Base-by-base conservation (phyloP, 2,113 vertebrate species). In the Chaetodon trifascialis region DNA sequence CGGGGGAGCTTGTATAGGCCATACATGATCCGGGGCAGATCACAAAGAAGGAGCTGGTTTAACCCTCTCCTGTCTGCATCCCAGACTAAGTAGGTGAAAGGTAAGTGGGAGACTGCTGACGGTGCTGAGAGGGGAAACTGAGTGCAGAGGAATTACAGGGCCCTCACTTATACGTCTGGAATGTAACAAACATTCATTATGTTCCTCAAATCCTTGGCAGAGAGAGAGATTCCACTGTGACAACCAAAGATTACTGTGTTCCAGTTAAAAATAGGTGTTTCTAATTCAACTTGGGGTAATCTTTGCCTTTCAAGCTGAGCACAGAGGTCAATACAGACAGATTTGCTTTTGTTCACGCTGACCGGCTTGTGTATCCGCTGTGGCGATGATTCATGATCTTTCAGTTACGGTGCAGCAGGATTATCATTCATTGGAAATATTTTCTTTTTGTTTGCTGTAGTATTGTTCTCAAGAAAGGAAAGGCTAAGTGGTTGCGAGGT, bases 61-160 rank as follows among this genome's bases (percentile, higher is more conserved):
- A 94, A 93, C 92, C 89, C 92, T 85, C 60, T 91, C 77, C 67
- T 88, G 86, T 80, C 91, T 75, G 76, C 79, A 56, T 82, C 12
- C 59, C 59, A 79, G 88, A 68, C 89, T 76, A 93, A 90, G 83
- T 94, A 81, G 94, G 94, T 94, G 94, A 94, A 94, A 94, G 94
- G 93, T 93, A 84, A 91, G 78, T 42, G 71, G 8, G 74, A 84
- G 83, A 88, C 11, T 82, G 89, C 73, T 86, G 88, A 88, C 86
- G 7, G 46, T 81, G 69, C 76, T 66, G 63, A 69, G 81, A 65
- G 83, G 69, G 84, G 64, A 82, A 81, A 82, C 44, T 69, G 68
- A 59, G 65, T 47, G 58, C 65, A 55, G 21, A 16, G 49, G 82
- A 76, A 75, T 73, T 54, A 73, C 59, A 70, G 56, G 42, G 44